A percentile compares a stretch with the other conserved stretches of the same genome.
These are phyloP conservation scores for Pterostichus niger DNA, from an alignment of 2,888 invertebrate species.

Conservation along the genomic window DNA sequence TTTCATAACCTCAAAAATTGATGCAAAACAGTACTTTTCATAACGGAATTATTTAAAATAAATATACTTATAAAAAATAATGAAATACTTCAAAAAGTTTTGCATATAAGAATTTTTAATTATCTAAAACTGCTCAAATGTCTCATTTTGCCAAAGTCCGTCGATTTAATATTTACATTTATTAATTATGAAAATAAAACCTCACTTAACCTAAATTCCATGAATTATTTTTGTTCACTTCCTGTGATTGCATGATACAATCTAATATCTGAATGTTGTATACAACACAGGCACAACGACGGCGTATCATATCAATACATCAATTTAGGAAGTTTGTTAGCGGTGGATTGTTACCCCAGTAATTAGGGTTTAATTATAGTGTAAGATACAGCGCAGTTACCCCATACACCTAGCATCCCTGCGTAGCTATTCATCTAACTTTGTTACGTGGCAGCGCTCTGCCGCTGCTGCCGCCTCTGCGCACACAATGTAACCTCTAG, in stretches of 20 bases:
- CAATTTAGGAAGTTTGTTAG: constrained; percentile 50
- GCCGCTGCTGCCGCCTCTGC: too few species aligned
- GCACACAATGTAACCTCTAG: neutral
- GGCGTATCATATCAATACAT: constrained; percentile 24
- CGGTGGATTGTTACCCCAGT: constrained; percentile 40
- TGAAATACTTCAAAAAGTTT: too few species aligned
- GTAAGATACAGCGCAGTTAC: constrained; percentile 18
- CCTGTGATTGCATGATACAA: constrained; percentile 17
- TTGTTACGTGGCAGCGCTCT: neutral
- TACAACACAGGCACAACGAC: neutral
- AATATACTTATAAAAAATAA: too few species aligned
- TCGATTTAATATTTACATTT: too few species aligned
- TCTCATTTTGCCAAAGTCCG: too few species aligned
- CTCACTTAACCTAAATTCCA: constrained; percentile 1
- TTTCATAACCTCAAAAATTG: too few species aligned
- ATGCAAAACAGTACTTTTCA: too few species aligned
- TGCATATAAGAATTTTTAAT: too few species aligned
- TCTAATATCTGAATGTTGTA: constrained; percentile 39
- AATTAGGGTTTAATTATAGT: constrained; percentile 49
- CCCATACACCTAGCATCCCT: constrained; percentile 15
- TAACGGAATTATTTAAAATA: too few species aligned
- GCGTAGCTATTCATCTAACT: constrained; percentile 40
- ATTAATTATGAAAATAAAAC: too few species aligned
- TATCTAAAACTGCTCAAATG: too few species aligned
- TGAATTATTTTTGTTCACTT: constrained; percentile 17